Evolutionary conservation across 1,140 invertebrate species (phyloP).

Genomic region (Lepidurus packardi): DNA sequence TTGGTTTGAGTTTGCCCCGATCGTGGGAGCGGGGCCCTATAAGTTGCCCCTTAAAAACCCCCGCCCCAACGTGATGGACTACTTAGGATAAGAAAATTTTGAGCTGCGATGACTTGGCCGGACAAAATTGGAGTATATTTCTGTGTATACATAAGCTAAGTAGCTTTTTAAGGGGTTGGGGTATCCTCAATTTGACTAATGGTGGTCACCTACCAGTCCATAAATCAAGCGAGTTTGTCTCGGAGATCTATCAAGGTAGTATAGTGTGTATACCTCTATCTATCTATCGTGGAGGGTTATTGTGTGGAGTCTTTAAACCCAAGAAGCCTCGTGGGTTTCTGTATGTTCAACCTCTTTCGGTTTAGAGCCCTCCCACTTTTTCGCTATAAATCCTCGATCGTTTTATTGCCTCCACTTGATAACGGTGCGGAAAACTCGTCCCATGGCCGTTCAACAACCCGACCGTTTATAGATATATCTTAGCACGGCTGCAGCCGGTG

Average conservation of each 20-base stretch:
- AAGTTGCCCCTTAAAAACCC: neutral
- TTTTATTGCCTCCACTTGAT: constrained; percentile 5
- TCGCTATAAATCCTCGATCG: constrained; percentile 12
- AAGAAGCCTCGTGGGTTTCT: neutral
- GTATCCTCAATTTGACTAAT: constrained; percentile 4
- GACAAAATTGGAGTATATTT: too few species aligned
- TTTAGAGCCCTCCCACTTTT: neutral
- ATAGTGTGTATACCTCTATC: neutral
- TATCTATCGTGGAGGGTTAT: too few species aligned
- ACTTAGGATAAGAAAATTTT: neutral
- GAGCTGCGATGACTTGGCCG: too few species aligned
- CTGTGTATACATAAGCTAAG: neutral
- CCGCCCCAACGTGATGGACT: neutral
- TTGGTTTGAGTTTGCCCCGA: neutral
- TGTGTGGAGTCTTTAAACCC: neutral
- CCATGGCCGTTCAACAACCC: neutral
- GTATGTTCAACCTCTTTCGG: neutral
- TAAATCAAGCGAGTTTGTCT: neutral
- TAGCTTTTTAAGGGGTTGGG: constrained; percentile 1
- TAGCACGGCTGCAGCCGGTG: neutral
- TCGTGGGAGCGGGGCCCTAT: neutral
- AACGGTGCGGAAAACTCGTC: constrained; percentile 14
- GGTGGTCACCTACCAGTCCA: constrained; percentile 8
- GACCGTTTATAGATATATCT: constrained; percentile 14
- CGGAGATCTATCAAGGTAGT: neutral